Percentiles rank a stretch among this genome's conserved stretches.
Conservation (phyloP, 2,113 vertebrate genomes). For the Shinisaurus crocodilurus region DNA sequence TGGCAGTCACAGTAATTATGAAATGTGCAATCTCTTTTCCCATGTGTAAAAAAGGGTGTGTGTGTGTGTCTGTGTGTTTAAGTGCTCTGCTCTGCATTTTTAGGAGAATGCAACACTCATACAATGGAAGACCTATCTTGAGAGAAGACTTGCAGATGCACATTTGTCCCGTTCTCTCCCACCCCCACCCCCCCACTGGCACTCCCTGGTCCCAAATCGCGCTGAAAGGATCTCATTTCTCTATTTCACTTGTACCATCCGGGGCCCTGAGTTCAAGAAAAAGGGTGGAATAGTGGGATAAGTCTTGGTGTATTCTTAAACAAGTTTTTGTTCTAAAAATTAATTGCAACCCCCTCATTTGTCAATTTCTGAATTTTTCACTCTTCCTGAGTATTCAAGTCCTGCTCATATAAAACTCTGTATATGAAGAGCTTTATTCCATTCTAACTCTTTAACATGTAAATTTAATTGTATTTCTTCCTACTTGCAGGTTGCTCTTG, state of each 20-base stretch:
- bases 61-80: background rate
- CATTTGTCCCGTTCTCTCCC: background rate
- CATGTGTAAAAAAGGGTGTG: background rate
- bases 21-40: background rate
- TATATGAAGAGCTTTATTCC: conserved; percentile 40
- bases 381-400: background rate
- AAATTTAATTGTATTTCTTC: conserved; percentile 68
- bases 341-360: background rate
- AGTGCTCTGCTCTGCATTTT: background rate
- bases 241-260: background rate
- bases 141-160: background rate
- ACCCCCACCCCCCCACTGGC: background rate
- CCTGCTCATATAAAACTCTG: background rate
- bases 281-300: background rate
- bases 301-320: background rate
- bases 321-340: background rate
- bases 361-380: background rate
- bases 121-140: background rate
- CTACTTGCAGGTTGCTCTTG: conserved; percentile 88
- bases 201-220: background rate
- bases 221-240: background rate
- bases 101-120: background rate
- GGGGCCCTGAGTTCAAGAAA: background rate
- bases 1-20: background rate
- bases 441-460: conserved; percentile 42